These are phyloP conservation scores for Acrocephalus arundinaceus DNA, from an alignment of 2,113 vertebrate genomes.

Conservation along the genomic window DNA sequence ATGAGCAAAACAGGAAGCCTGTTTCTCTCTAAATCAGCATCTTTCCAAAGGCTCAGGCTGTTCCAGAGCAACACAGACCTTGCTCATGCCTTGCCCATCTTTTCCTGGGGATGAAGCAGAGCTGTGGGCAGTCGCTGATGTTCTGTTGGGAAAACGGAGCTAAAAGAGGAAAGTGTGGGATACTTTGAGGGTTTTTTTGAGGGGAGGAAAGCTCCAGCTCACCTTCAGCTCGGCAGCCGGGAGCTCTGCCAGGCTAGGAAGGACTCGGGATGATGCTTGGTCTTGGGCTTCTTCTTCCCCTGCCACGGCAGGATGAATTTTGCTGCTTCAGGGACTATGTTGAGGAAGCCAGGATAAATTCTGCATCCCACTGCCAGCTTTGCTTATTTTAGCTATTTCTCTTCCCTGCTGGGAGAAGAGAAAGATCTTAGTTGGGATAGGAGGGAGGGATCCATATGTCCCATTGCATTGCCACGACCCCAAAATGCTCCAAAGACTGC, in stretches of 20 bases:
- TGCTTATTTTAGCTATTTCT: neutral
- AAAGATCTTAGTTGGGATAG: neutral
- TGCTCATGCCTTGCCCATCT: neutral
- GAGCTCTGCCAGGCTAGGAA: neutral
- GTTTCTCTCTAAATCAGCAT: neutral
- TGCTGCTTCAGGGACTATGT: neutral
- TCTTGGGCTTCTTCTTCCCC: neutral
- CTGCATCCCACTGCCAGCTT: neutral
- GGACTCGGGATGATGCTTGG: neutral
- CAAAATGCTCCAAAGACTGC: neutral
- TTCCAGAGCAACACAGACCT: neutral
- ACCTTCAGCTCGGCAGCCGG: neutral
- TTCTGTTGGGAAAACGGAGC: neutral
- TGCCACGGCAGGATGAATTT: neutral
- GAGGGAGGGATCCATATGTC: neutral
- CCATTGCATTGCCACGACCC: accelerated
- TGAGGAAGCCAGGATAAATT: neutral
- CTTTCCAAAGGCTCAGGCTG: neutral
- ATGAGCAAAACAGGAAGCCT: slow-evolving; percentile 33
- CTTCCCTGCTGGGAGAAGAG: neutral
- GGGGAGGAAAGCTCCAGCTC: neutral
- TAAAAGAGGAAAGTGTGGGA: neutral
- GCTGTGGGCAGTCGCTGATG: neutral
- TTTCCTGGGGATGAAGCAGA: neutral
- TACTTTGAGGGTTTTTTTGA: neutral